These are phyloP conservation scores for Lasius platythorax DNA, from an alignment of 2,888 invertebrate species.

Conservation along the genomic window DNA sequence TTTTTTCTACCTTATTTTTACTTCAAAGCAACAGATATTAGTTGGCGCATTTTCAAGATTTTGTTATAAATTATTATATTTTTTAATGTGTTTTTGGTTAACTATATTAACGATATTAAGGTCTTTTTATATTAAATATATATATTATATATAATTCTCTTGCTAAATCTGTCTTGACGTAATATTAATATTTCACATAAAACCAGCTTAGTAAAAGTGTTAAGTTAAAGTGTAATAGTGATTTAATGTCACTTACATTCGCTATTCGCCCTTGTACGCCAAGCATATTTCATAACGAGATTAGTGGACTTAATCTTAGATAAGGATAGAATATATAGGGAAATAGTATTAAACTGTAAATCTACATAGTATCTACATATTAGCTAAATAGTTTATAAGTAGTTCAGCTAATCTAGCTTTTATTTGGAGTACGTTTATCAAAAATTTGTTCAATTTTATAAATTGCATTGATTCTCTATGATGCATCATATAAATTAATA, in stretches of 20 bases:
- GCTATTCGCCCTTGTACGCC: constrained; percentile 36
- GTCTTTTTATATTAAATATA: neutral
- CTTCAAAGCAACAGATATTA: neutral
- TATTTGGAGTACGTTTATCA: constrained; percentile 13
- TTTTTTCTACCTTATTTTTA: neutral
- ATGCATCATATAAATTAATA: neutral
- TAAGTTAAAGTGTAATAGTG: constrained; percentile 18
- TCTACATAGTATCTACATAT: neutral
- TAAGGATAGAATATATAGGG: constrained; percentile 39
- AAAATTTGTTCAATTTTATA: neutral
- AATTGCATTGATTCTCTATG: neutral
- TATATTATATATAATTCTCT: constrained; percentile 1
- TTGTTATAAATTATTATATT: neutral
- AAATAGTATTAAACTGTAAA: constrained; percentile 37
- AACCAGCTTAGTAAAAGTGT: constrained; percentile 10
- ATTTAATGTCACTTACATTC: constrained; percentile 55
- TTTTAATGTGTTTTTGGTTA: neutral
- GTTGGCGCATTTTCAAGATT: neutral
- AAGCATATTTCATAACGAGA: constrained; percentile 46
- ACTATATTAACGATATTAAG: neutral
- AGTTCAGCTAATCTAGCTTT: neutral
- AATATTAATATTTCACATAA: constrained; percentile 37
- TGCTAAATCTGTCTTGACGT: neutral
- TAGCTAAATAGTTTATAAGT: constrained; percentile 40
- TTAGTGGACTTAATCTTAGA: constrained; percentile 45